Percentiles rank a stretch among this genome's conserved stretches.
phyloP scores from a whole-genome alignment of 2,888 invertebrate species.

The Drosophila anceps region DNA sequence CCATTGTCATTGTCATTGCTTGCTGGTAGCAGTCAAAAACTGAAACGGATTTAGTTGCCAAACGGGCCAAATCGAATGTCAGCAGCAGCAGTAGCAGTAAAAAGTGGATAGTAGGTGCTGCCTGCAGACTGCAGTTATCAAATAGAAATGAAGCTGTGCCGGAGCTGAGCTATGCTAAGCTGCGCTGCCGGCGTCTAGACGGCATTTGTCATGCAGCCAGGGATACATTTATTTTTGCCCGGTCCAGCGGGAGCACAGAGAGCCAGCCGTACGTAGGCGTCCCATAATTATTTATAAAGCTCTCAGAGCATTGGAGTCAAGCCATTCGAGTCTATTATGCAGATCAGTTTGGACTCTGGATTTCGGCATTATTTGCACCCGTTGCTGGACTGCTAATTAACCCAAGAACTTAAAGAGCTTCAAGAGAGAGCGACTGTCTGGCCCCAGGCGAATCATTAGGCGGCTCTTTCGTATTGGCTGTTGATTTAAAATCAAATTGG shows the following conservation, averaged over 20 bases:
- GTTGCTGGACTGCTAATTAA: slow-evolving; percentile 61
- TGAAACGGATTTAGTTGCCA: slow-evolving; percentile 67
- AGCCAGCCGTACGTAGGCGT: not conserved
- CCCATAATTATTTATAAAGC: slow-evolving; percentile 55
- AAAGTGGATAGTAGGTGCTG: not conserved
- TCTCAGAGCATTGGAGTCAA: slow-evolving; percentile 30
- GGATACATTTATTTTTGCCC: slow-evolving; percentile 59
- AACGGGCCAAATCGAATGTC: slow-evolving; percentile 64
- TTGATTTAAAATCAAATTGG: slow-evolving; percentile 73
- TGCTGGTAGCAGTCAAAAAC: slow-evolving; percentile 57
- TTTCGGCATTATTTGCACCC: slow-evolving; percentile 62
- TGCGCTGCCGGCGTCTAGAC: slow-evolving; percentile 64
- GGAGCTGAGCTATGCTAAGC: slow-evolving; percentile 50
- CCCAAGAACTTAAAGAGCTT: slow-evolving; percentile 29
- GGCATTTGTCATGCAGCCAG: slow-evolving; percentile 71
- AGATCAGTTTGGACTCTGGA: slow-evolving; percentile 56
- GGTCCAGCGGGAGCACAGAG: not conserved
- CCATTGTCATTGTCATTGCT: slow-evolving; percentile 50
- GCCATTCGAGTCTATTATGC: slow-evolving; percentile 57
- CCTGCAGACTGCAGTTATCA: slow-evolving; percentile 58
- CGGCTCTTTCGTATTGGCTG: slow-evolving; percentile 54
- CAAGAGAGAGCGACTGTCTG: not conserved
- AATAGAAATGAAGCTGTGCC: slow-evolving; percentile 60
- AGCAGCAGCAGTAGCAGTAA: slow-evolving; percentile 27
- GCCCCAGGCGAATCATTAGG: slow-evolving; percentile 64